Evolutionary conservation across 2,797 vertebrate species (phyloP), one percentile per base, ranked within the genome.

Genomic region (Sebastes minor): DNA sequence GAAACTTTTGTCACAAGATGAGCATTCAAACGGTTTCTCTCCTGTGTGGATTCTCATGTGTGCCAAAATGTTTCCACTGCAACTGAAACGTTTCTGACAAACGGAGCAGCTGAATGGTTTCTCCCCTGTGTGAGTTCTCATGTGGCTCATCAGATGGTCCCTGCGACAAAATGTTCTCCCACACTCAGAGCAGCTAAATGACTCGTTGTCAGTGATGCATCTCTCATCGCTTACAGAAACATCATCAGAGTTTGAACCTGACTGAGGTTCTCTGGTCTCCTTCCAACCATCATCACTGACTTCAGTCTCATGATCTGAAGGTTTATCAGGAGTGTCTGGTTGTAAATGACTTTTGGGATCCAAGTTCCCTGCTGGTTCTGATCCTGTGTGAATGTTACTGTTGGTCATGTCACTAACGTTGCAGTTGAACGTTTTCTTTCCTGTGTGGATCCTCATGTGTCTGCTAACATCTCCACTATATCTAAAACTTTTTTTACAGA

Each of bases 361-460:
- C 2, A 2, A 28, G 14, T 12, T 27, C 12, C 8, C 16, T 5
- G 6, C 27, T 6, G 68, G 2, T 27, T 68, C 53, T 52, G 75
- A 14, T 33, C 4, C 18, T 5, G 20, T 5, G 25, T 13, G 25
- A 72, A 25, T 16, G 49, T 5, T 66, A 12, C 18, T 35, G 53
- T 4, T 61, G 27, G 18, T 10, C 2, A 1, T 3, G 16, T 65
- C 6, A 0, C 38, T 42, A 3, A n/a, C 2, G 4, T 5, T 63
- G 42, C 13, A 2, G 9, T 2, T 25, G 9, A 1, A 9, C 14
- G 28, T 74, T 28, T 73, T 89, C 71, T 76, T 60, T 2, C 80
- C 71, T 2, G 78, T 82, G 73, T 89, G 88, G 69, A 85, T 77
- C 3, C 70, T 87, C 80, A 86, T 87, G 74, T 89, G 85, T 46